Evolutionary conservation across 2,888 invertebrate genomes (phyloP), one percentile per base, ranked within the genome.

Genomic region (Netelia virgata): DNA sequence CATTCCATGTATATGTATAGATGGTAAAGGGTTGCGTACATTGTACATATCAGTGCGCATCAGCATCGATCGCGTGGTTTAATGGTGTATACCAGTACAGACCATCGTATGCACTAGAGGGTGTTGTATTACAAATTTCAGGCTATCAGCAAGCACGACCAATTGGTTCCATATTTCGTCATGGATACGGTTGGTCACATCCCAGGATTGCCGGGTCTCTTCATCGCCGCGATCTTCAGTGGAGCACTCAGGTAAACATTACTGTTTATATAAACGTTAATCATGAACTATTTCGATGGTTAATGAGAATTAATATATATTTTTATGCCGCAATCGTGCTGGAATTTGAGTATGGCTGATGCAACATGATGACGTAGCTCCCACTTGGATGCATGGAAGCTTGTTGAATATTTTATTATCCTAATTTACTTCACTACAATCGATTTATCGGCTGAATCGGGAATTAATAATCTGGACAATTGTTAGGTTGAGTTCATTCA

Each of bases 161-260:
- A 96, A 95, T 92, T 96, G 16, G 94, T 97, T 1, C 96, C 97
- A 0, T 95, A 95, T 88, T 97, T 96, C 89, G 95, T 97, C 6
- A 96, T 97, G 94, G 96, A 96, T 87, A 94, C 96, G 23, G 95
- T 96, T 0, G 93, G 94, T 2, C 94, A 95, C 91, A 94, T 96
- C 89, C 96, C 96, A 20, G 97, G 97, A 0, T 94, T 97, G 70
- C 95, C 96, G 41, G 97, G 97, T 1, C 94, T 97, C 66, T 97
- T 97, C 88, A 95, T 96, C 8, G 96, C 96, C 57, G 96, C 96
- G 43, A 95, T 96, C 75, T 96, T 97, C 89, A 96, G 96, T 90
- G 96, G 96, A 0, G 96, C 96, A 0, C 94, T 97, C 55, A 95
- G 77, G 64, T 95, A 96, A 79, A 95, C 96, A 72, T 79, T 77